A percentile compares a stretch with the other conserved stretches of the same genome.
Evolutionary conservation across 2,888 invertebrate species (phyloP).

Genomic region (Elysia crispata): DNA sequence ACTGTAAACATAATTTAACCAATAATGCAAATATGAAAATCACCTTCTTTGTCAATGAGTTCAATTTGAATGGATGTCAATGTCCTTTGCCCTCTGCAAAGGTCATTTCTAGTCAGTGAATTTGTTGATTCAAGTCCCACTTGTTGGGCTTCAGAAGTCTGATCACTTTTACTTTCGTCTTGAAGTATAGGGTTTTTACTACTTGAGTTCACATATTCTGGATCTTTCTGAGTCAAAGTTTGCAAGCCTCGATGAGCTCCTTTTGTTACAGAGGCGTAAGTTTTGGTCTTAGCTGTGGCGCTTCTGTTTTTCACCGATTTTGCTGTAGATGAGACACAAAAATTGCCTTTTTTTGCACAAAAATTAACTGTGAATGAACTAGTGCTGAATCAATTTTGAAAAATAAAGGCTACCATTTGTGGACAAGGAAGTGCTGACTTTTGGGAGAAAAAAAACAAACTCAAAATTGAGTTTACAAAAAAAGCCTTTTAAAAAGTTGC

Average conservation of each 20-base stretch:
- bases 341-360: not conserved
- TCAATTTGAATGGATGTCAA: slow-evolving; percentile 54
- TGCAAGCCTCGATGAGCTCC: slow-evolving; percentile 28
- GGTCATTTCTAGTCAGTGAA: slow-evolving; percentile 40
- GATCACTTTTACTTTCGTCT: not conserved
- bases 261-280: slow-evolving; percentile 36
- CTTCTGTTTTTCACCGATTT: no score
- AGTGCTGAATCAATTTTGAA: not conserved
- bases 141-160: not conserved
- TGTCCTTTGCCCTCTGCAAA: slow-evolving; percentile 53
- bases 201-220: not conserved
- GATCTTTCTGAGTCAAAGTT: slow-evolving; percentile 33
- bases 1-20: not conserved
- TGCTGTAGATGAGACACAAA: not conserved
- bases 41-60: slow-evolving; percentile 57
- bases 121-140: slow-evolving; percentile 35
- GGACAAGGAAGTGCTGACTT: no score
- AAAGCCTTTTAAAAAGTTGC: no score
- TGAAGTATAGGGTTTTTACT: no score
- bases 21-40: not conserved
- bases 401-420: no score
- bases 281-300: not conserved
- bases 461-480: no score
- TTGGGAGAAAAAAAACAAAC: no score
- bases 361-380: not conserved